Evolutionary conservation across 2,797 vertebrate genomes (phyloP).

Genomic region (Platyrinchus mystaceus): DNA sequence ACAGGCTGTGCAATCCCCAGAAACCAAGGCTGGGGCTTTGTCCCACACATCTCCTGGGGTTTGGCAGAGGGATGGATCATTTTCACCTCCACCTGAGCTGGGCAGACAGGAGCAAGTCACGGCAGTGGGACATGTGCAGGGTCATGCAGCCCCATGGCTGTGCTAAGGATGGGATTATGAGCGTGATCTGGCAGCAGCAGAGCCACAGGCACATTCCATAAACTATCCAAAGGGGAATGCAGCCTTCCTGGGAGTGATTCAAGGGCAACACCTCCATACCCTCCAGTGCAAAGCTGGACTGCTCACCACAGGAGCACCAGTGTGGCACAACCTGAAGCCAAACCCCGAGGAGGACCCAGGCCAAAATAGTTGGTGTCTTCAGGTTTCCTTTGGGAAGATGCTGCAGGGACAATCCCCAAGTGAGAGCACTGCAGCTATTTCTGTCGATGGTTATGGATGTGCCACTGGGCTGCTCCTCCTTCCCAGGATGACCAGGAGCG

Average conservation of each 20-base stretch:
- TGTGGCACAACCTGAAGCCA: neutral
- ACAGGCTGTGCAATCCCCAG: neutral
- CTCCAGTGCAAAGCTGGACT: neutral
- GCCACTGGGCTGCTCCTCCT: neutral
- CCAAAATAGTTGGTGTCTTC: neutral
- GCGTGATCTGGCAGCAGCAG: fast-evolving
- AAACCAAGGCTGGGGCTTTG: neutral
- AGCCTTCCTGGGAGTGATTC: neutral
- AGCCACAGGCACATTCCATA: neutral
- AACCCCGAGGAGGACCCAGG: neutral
- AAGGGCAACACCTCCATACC: neutral
- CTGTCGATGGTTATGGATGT: neutral
- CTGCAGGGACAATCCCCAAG: fast-evolving
- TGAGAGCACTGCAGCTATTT: neutral
- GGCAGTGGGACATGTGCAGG: neutral
- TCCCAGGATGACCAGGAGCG: neutral
- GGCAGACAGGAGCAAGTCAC: neutral
- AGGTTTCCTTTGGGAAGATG: neutral
- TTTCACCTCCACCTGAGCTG: neutral
- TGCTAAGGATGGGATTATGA: neutral
- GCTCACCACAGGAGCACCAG: neutral
- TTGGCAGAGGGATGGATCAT: neutral
- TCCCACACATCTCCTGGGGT: neutral
- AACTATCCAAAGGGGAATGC: neutral
- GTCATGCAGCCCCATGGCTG: neutral